phyloP scores from a whole-genome alignment of 1,140 invertebrate genomes.

The Nephila pilipes region DNA sequence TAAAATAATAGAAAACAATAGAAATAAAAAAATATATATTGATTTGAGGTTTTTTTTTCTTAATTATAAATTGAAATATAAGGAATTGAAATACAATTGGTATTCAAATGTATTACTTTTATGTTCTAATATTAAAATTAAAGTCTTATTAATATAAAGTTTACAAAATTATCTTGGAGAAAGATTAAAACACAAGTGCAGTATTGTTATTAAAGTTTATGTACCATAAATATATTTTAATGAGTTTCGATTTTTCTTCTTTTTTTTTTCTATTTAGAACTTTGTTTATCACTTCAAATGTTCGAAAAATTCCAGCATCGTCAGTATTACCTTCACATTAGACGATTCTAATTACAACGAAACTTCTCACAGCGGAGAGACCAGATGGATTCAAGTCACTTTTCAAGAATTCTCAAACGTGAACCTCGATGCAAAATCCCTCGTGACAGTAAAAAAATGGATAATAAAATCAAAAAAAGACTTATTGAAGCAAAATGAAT shows the following conservation, averaged over 20 bases:
- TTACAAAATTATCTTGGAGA: too few species aligned
- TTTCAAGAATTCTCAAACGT: background rate
- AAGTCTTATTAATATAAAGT: too few species aligned
- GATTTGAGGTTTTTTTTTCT: too few species aligned
- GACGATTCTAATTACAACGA: background rate
- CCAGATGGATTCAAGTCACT: background rate
- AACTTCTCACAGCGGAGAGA: background rate
- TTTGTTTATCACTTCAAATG: background rate
- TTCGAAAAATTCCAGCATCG: background rate
- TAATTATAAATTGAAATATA: too few species aligned
- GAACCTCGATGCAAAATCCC: background rate
- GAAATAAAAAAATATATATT: too few species aligned
- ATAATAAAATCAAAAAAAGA: background rate
- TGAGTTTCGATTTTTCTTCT: background rate
- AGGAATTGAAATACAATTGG: too few species aligned
- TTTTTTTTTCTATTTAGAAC: background rate
- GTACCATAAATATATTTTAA: background rate
- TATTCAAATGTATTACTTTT: too few species aligned
- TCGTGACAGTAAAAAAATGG: background rate
- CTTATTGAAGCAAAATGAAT: background rate
- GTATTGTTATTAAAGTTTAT: background rate
- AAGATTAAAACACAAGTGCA: too few species aligned
- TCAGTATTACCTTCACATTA: background rate
- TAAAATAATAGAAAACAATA: too few species aligned
- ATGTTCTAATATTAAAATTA: too few species aligned